Percentiles rank a stretch among this genome's conserved stretches.
Conservation (phyloP, 2,113 vertebrate species). For the Charadrius vociferus region DNA sequence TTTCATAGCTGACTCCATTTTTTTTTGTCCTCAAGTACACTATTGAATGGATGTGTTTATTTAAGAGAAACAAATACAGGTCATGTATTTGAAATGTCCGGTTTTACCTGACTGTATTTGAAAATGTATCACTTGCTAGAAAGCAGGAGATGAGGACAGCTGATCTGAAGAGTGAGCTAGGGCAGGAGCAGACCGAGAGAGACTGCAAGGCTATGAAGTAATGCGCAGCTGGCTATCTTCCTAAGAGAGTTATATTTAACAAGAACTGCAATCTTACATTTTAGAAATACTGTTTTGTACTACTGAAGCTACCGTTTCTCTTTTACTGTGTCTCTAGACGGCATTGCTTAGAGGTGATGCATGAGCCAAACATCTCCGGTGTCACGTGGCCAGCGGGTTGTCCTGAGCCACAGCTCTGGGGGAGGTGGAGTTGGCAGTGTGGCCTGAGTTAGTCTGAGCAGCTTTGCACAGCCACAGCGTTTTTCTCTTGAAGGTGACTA, state of each 20-base stretch:
- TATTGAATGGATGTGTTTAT: neutral
- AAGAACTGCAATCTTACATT: neutral
- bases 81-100: neutral
- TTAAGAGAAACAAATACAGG: neutral
- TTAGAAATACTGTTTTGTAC: neutral
- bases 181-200: neutral
- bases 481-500: neutral
- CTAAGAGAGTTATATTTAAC: neutral
- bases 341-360: neutral
- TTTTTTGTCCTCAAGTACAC: neutral
- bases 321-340: neutral
- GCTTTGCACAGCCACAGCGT: neutral
- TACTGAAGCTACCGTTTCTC: neutral
- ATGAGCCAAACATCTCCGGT: neutral
- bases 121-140: neutral
- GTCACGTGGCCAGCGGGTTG: neutral
- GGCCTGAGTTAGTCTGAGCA: neutral
- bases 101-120: neutral
- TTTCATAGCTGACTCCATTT: neutral
- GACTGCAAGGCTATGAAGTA: neutral
- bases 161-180: neutral
- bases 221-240: conserved; percentile 12
- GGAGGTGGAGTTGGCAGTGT: neutral
- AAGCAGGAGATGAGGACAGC: neutral
- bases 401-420: neutral